Evolutionary conservation across 2,888 invertebrate genomes (phyloP), one percentile per base, ranked within the genome.

Genomic region (Poecilus cupreus): DNA sequence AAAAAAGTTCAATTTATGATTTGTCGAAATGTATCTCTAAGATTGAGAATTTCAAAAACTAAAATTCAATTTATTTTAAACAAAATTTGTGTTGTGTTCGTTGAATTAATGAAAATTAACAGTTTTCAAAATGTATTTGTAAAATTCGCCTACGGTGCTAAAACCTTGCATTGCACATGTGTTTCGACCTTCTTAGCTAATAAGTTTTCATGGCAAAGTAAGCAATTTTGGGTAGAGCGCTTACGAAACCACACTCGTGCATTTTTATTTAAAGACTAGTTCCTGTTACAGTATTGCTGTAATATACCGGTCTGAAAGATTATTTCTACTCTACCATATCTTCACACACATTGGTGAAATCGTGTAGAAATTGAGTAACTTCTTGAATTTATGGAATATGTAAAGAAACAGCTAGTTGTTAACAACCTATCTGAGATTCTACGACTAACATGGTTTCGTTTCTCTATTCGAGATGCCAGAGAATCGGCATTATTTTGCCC

Each of bases 331-430:
- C 54, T 32, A 70, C 37, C 18, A 43, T 22, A 77, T 77, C 60
- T 77, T 39, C 32, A 16, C 6, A 2, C 8, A 2, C 8, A 51
- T 26, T 76, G 79, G 79, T 51, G 79, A 79, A 79, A 79, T 79
- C 79, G 79, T 68, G 64, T 79, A 79, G 68, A 79, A 79, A 79
- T 79, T 79, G 79, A 70, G 79, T 51, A 79, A 79, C 79, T 68
- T 79, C 68, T 51, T 26, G 24, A 79, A 79, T 79, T 68, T 68
- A 68, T 68, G 64, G 75, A 20, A 54, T 54, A 75, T 75, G 75
- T 37, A 75, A 75, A 75, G 74, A 68, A 68, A 37, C 64, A 68
- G 64, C 37, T 8, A 68, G 64, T 68, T 68, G 64, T 68, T 68
- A 68, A 68, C 37, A 68, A 51, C 51, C 18, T 51, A 18, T n/a